Evolutionary conservation across 1,140 invertebrate genomes (phyloP).

Genomic region (Belonocnema kinseyi): DNA sequence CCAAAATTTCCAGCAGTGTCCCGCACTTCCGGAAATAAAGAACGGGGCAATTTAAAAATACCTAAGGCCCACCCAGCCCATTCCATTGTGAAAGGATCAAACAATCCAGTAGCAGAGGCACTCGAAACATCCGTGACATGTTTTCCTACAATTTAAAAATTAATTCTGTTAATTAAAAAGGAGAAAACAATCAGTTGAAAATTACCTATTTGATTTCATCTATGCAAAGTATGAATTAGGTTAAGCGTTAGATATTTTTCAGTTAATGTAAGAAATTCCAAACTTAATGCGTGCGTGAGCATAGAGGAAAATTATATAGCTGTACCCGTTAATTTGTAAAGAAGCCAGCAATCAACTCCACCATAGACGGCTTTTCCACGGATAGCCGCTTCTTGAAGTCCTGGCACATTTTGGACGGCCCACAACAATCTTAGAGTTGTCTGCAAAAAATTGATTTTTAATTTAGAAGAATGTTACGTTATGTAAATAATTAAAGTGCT

Average conservation of each 20-base stretch:
- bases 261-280: too few relatives aligned
- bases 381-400: constrained; percentile 78
- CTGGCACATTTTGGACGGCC: constrained; percentile 84
- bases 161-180: constrained; percentile 22
- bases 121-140: constrained; percentile 92
- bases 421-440: constrained; percentile 87
- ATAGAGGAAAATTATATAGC: too few relatives aligned
- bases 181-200: not conserved
- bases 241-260: too few relatives aligned
- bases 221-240: too few relatives aligned
- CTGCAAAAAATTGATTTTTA: constrained; percentile 68
- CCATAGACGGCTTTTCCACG: constrained; percentile 87
- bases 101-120: constrained; percentile 93
- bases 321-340: constrained; percentile 85
- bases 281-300: too few relatives aligned
- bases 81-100: constrained; percentile 91
- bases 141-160: constrained; percentile 51
- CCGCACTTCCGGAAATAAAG: constrained; percentile 88
- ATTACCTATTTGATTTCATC: not conserved
- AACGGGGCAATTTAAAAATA: constrained; percentile 83
- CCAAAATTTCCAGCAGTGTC: constrained; percentile 87
- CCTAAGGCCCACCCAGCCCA: constrained; percentile 86
- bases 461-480: not conserved
- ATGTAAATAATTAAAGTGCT: too few relatives aligned
- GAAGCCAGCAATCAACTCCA: constrained; percentile 95